A percentile compares a stretch with the other conserved stretches of the same genome.
Conservation (phyloP, 1,140 invertebrate species). For the Leptinotarsa texana region DNA sequence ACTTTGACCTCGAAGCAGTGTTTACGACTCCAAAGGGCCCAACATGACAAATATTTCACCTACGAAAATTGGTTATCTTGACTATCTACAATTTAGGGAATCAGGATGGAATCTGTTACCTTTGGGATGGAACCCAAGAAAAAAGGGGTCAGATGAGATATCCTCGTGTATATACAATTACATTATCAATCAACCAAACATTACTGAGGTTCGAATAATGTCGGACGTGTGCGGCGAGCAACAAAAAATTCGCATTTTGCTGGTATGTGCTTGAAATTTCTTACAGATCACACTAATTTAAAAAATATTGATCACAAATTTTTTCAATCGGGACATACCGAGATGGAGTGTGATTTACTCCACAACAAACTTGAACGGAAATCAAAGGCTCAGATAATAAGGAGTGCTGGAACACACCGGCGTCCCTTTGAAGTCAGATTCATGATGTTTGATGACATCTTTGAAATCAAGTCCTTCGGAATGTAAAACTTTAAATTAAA, state of each 20-base stretch:
- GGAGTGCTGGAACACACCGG: neutral
- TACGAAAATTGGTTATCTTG: constrained; percentile 55
- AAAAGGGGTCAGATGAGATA: constrained; percentile 52
- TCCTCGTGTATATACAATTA: constrained; percentile 41
- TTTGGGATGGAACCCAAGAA: constrained; percentile 31
- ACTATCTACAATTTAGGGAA: constrained; percentile 47
- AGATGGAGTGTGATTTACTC: constrained; percentile 23
- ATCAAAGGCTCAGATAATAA: constrained; percentile 20
- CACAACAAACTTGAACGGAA: constrained; percentile 7
- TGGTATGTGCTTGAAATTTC: neutral
- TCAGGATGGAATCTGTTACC: constrained; percentile 29
- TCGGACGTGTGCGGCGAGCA: constrained; percentile 55
- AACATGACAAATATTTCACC: constrained; percentile 53
- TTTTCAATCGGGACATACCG: constrained; percentile 9
- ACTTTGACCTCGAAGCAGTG: constrained; percentile 54
- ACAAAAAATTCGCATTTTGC: constrained; percentile 46
- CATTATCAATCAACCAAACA: constrained; percentile 38
- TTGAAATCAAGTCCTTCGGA: constrained; percentile 25
- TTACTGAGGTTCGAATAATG: constrained; percentile 41
- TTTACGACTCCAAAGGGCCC: constrained; percentile 47
- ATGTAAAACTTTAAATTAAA: neutral
- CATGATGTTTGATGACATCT: constrained; percentile 19
- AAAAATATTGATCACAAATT: constrained; percentile 24
- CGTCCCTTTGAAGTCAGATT: neutral
- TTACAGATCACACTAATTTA: constrained; percentile 40